Percentiles rank a stretch among this genome's conserved stretches.
These are phyloP conservation scores for Tenthredo distinguenda DNA, from an alignment of 2,888 invertebrate genomes.

Conservation along the genomic window DNA sequence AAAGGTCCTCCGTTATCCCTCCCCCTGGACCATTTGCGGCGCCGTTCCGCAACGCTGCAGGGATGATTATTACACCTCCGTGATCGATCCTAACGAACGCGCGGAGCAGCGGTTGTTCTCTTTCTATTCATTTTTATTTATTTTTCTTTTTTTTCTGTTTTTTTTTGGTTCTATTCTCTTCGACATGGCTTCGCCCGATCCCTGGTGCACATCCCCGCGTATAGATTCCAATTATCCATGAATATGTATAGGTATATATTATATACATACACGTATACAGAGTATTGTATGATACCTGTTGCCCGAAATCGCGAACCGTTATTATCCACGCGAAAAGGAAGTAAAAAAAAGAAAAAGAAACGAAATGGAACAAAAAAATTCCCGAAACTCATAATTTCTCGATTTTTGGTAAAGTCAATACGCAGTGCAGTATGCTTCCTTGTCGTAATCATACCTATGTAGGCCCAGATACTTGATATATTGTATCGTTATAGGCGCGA, in stretches of 20 bases:
- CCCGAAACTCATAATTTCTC: not conserved
- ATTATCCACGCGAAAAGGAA: not conserved
- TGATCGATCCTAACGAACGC: slow-evolving; percentile 37
- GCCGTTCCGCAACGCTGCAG: slow-evolving; percentile 31
- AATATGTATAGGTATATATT: not conserved
- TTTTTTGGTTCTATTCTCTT: not conserved
- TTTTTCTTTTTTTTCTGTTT: not conserved
- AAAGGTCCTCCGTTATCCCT: slow-evolving; percentile 4
- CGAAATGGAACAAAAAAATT: not conserved
- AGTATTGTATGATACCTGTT: slow-evolving; percentile 20
- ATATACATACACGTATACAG: not conserved
- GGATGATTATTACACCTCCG: slow-evolving; percentile 37
- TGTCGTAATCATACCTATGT: not conserved
- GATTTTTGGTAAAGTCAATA: not conserved
- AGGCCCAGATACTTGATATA: not conserved
- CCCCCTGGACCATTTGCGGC: not conserved
- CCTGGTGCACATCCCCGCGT: not conserved
- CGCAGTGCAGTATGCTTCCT: not conserved
- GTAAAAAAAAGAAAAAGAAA: not conserved
- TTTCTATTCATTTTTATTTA: not conserved
- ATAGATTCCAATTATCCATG: slow-evolving; percentile 42
- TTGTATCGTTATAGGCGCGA: not conserved
- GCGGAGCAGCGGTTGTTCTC: not conserved
- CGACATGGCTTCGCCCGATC: not conserved
- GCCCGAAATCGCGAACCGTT: not conserved